These are phyloP conservation scores for Camelus dromedarius DNA, from an alignment of 2,113 vertebrate genomes.

Conservation along the genomic window DNA sequence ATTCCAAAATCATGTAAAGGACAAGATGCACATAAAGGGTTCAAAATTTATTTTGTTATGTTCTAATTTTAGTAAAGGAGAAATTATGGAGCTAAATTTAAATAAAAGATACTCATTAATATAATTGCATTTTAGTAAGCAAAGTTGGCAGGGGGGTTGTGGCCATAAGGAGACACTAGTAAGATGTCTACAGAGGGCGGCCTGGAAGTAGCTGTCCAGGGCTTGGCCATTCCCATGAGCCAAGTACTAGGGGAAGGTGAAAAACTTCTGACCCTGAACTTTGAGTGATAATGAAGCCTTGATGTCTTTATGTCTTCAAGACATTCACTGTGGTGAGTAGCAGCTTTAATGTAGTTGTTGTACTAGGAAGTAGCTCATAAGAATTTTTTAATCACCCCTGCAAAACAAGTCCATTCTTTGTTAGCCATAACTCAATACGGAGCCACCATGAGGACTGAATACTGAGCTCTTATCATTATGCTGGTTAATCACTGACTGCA, in stretches of 20 bases:
- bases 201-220: background rate
- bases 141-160: background rate
- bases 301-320: background rate
- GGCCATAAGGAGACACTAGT: background rate
- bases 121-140: background rate
- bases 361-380: background rate
- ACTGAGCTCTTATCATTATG: background rate
- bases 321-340: background rate
- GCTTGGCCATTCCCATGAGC: background rate
- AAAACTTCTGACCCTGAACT: background rate
- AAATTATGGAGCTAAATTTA: background rate
- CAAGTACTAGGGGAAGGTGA: background rate
- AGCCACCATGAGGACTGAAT: background rate
- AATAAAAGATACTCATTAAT: background rate
- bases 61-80: constrained; percentile 7
- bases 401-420: constrained; percentile 40
- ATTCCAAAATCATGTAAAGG: background rate
- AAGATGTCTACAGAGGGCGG: background rate
- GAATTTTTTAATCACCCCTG: background rate
- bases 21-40: background rate
- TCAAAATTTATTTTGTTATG: background rate
- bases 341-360: background rate
- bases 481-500: background rate
- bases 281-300: background rate
- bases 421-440: background rate